These are phyloP conservation scores for Tachuris rubrigastra DNA, from an alignment of 2,113 vertebrate species.

Conservation along the genomic window DNA sequence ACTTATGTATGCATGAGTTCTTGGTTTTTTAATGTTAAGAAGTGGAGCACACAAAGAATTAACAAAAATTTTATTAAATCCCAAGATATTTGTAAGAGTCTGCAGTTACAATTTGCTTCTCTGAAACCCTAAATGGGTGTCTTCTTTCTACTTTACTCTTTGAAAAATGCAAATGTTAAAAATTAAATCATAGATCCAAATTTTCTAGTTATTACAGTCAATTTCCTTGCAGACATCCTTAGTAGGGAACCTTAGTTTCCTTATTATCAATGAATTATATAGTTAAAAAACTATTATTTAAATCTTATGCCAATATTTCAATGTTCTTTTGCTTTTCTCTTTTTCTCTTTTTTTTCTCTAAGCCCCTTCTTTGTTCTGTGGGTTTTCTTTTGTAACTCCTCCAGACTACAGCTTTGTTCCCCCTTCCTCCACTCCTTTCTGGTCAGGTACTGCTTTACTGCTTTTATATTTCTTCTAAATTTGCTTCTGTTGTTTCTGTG, in stretches of 20 bases:
- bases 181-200: slow-evolving; percentile 43
- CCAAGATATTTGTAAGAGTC: neutral
- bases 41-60: neutral
- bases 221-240: slow-evolving; percentile 62
- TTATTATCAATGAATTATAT: slow-evolving; percentile 56
- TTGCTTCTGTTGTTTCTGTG: slow-evolving; percentile 67
- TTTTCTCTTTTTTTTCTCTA: slow-evolving; percentile 80
- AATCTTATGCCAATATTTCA: slow-evolving; percentile 73
- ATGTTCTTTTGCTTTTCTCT: slow-evolving; percentile 80
- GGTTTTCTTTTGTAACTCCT: slow-evolving; percentile 95
- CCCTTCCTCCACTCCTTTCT: slow-evolving; percentile 97
- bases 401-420: slow-evolving; percentile 97
- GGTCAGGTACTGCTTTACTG: slow-evolving; percentile 94
- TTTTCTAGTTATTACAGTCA: slow-evolving; percentile 49
- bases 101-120: neutral
- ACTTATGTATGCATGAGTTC: neutral
- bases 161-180: slow-evolving; percentile 49
- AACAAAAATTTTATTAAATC: neutral
- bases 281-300: slow-evolving; percentile 57
- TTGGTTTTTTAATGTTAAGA: neutral
- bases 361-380: slow-evolving; percentile 94
- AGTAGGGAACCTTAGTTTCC: slow-evolving; percentile 43
- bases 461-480: slow-evolving; percentile 73
- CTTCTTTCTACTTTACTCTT: neutral
- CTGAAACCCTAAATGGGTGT: neutral